These are phyloP conservation scores for Drosophila insularis DNA, from an alignment of 1,140 invertebrate genomes.

Conservation along the genomic window DNA sequence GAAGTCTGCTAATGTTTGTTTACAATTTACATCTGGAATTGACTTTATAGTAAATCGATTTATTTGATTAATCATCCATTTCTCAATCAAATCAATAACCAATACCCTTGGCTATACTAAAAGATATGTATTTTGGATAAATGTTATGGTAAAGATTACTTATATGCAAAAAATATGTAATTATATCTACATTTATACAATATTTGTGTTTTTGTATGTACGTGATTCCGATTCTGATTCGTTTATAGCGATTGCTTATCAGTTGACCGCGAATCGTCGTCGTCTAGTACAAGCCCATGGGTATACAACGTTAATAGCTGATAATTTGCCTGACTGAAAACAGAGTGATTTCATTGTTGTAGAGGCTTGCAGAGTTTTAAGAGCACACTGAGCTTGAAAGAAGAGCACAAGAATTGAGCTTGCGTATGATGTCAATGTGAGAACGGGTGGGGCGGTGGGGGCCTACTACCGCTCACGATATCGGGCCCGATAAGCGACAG, in stretches of 20 bases:
- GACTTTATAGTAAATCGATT: too few relatives aligned
- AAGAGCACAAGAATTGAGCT: slow-evolving; percentile 22
- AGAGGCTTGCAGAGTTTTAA: not conserved
- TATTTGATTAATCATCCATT: too few relatives aligned
- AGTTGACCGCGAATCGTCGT: slow-evolving; percentile 45
- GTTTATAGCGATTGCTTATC: slow-evolving; percentile 56
- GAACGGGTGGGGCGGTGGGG: not conserved
- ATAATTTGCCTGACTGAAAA: slow-evolving; percentile 55
- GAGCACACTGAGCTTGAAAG: slow-evolving; percentile 23
- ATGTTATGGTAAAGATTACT: not conserved
- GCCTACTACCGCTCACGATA: slow-evolving; percentile 22
- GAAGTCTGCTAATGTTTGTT: too few relatives aligned
- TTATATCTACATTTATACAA: not conserved
- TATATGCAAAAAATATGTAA: slow-evolving; percentile 8
- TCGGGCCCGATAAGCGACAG: slow-evolving; percentile 47
- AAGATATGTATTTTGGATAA: too few relatives aligned
- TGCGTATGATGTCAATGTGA: not conserved
- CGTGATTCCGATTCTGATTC: slow-evolving; percentile 18
- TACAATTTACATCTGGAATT: too few relatives aligned
- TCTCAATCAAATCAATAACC: too few relatives aligned
- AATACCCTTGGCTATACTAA: too few relatives aligned
- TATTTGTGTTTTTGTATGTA: slow-evolving; percentile 5
- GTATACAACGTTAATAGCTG: slow-evolving; percentile 66
- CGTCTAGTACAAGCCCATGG: slow-evolving; percentile 27
- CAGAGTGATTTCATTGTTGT: slow-evolving; percentile 41